Percentiles rank a stretch among this genome's conserved stretches.
These are phyloP conservation scores for Chionoecetes opilio DNA, from an alignment of 1,140 invertebrate species.

Conservation along the genomic window DNA sequence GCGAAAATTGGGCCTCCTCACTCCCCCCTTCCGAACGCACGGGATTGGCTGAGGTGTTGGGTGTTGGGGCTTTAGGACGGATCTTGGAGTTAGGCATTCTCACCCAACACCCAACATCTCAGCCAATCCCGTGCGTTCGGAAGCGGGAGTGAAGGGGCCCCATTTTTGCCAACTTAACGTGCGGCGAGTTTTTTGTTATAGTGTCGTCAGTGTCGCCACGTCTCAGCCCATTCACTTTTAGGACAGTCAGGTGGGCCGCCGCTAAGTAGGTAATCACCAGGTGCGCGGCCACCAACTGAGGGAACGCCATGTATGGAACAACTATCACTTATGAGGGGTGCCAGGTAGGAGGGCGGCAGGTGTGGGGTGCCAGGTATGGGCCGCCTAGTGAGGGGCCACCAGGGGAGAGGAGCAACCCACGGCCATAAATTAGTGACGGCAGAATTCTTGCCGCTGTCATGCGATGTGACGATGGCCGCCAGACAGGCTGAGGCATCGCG, in stretches of 20 bases:
- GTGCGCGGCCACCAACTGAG: not conserved
- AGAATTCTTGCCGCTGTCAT: not conserved
- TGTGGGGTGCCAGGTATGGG: not conserved
- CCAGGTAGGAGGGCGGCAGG: not conserved
- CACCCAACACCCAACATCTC: no score
- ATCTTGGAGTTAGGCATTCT: no score
- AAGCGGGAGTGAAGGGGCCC: no score
- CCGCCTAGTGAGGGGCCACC: not conserved
- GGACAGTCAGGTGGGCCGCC: not conserved
- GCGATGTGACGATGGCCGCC: not conserved
- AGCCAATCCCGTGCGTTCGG: no score
- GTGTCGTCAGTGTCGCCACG: not conserved
- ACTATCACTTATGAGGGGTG: not conserved
- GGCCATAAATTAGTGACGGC: not conserved
- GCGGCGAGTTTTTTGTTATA: no score
- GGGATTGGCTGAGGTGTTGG: no score
- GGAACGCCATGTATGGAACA: not conserved
- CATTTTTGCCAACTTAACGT: no score
- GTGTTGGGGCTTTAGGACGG: no score
- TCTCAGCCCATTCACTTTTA: not conserved
- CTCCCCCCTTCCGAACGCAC: no score
- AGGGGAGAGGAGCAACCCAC: not conserved
- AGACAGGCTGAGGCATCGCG: not conserved
- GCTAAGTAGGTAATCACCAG: not conserved
- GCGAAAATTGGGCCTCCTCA: no score